A percentile compares a stretch with the other conserved stretches of the same genome.
Conservation (phyloP, 2,113 vertebrate genomes). For the Dromiciops gliroides region DNA sequence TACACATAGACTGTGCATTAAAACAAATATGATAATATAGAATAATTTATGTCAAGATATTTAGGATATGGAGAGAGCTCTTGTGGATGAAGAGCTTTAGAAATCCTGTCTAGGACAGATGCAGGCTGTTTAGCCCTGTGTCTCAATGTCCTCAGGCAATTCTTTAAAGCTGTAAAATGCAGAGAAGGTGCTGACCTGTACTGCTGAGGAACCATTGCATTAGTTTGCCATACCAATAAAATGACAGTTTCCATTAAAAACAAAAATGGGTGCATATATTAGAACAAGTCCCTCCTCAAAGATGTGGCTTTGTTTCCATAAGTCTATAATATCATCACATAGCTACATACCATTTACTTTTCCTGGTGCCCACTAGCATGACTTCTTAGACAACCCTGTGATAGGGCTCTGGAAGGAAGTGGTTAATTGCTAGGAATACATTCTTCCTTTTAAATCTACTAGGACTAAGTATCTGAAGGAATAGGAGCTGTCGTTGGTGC, state of each 20-base stretch:
- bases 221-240: not conserved
- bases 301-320: not conserved
- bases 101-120: not conserved
- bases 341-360: not conserved
- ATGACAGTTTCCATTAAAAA: not conserved
- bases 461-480: not conserved
- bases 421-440: not conserved
- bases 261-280: not conserved
- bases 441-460: not conserved
- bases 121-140: not conserved
- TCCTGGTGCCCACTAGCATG: not conserved
- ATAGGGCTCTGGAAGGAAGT: not conserved
- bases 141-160: not conserved
- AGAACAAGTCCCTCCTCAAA: not conserved
- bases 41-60: not conserved
- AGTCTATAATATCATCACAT: not conserved
- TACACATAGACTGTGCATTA: not conserved
- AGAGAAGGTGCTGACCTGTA: not conserved
- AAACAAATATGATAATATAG: not conserved
- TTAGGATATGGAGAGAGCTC: not conserved
- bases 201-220: not conserved
- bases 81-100: not conserved
- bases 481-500: not conserved
- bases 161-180: not conserved
- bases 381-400: not conserved